Conservation (phyloP, 2,113 vertebrate genomes). For the Malurus melanocephalus region DNA sequence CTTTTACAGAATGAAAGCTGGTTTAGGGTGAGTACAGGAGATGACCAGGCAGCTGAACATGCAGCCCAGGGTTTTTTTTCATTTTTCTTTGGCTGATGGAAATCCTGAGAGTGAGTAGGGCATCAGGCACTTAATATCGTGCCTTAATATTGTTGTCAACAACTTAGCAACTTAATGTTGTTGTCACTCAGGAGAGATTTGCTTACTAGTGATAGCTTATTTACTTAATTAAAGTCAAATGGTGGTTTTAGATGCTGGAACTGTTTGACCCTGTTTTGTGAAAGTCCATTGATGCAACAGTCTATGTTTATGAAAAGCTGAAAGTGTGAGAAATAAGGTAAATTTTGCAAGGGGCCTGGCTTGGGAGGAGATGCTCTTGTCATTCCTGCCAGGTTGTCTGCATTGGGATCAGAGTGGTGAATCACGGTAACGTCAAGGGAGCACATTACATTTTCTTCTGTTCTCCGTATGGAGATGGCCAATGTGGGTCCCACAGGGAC, state of each 20-base stretch:
- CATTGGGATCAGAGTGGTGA: background rate
- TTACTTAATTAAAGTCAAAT: background rate
- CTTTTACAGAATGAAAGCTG: background rate
- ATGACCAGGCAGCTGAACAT: background rate
- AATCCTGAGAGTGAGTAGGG: background rate
- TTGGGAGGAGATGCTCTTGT: background rate
- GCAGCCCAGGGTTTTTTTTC: too few species aligned
- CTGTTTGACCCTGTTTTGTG: background rate
- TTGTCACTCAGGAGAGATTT: background rate
- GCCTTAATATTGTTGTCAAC: too few species aligned
- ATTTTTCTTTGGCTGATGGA: background rate
- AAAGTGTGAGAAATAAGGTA: background rate
- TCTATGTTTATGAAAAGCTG: background rate
- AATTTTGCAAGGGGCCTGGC: background rate
- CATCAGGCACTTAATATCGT: background rate
- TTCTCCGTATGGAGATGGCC: background rate
- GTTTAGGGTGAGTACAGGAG: background rate
- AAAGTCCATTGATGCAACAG: background rate
- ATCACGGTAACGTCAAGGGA: background rate
- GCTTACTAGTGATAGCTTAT: background rate
- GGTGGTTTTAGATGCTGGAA: background rate
- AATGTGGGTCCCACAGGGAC: rapidly evolving
- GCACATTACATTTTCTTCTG: background rate
- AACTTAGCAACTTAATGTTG: background rate
- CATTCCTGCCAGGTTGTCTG: background rate